Percentiles rank a stretch among this genome's conserved stretches.
phyloP scores from a whole-genome alignment of 2,888 invertebrate species.

The Gymnoscelis rufifasciata region DNA sequence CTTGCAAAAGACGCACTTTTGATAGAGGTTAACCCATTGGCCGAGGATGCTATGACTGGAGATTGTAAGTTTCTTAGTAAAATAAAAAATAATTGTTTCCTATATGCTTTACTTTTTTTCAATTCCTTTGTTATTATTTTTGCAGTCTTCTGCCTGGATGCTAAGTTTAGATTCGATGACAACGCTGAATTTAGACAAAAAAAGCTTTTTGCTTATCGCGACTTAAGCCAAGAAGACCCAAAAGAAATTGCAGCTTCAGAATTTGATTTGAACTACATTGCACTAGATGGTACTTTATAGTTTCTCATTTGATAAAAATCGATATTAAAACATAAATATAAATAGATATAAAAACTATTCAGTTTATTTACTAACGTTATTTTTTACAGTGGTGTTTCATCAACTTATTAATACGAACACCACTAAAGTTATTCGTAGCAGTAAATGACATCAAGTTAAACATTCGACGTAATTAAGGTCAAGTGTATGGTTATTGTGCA shows the following conservation, averaged over 20 bases:
- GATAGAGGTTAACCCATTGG: constrained; percentile 96
- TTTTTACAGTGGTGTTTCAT: too few relatives aligned
- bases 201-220: constrained; percentile 89
- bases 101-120: not conserved
- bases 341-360: too few relatives aligned
- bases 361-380: too few relatives aligned
- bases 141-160: constrained; percentile 94
- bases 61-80: constrained; percentile 85
- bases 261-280: constrained; percentile 95
- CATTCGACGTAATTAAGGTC: too few relatives aligned
- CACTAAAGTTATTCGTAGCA: too few relatives aligned
- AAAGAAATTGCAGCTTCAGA: constrained; percentile 95
- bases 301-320: too few relatives aligned
- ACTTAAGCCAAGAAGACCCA: constrained; percentile 94
- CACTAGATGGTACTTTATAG: constrained; percentile 90
- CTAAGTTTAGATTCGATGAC: constrained; percentile 97
- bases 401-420: too few relatives aligned
- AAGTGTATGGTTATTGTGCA: too few relatives aligned
- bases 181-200: constrained; percentile 96
- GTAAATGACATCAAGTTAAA: too few relatives aligned
- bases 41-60: constrained; percentile 89
- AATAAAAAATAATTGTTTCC: too few relatives aligned
- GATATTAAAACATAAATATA: too few relatives aligned
- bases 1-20: constrained; percentile 92
- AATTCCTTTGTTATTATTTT: constrained; percentile 19